Conservation (phyloP, 2,797 vertebrate genomes). For the Enteromius mattozi region DNA sequence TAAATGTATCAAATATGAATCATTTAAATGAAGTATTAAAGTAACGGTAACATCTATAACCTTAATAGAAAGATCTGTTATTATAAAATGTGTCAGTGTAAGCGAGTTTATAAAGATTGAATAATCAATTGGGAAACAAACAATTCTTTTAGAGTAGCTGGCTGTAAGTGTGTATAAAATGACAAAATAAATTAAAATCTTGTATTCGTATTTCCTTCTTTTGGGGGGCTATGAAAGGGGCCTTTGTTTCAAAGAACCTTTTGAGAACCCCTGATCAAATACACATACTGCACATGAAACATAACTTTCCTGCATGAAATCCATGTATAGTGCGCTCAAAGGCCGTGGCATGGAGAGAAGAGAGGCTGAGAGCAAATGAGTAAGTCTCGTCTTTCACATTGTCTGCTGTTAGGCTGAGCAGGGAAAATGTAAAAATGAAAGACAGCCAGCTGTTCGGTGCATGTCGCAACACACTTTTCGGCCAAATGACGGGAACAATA, state of each 20-base stretch:
- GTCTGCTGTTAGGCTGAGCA: constrained; percentile 1
- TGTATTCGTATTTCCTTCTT: too few relatives aligned
- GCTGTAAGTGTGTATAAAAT: not conserved
- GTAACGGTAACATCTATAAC: not conserved
- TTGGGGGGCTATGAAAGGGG: not conserved
- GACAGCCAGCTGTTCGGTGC: not conserved
- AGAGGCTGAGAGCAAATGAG: not conserved
- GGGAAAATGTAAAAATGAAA: constrained; percentile 18
- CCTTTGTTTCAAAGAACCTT: not conserved
- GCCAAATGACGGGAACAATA: not conserved
- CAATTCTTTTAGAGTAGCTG: not conserved
- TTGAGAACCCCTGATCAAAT: not conserved
- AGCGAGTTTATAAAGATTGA: not conserved
- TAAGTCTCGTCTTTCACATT: not conserved
- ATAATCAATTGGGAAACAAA: not conserved
- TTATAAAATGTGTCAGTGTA: not conserved
- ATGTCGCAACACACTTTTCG: not conserved
- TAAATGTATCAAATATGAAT: not conserved
- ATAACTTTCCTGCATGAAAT: not conserved
- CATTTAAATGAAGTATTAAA: not conserved
- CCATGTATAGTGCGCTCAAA: not conserved
- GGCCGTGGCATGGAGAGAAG: not conserved
- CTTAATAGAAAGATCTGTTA: not conserved
- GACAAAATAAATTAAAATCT: not conserved
- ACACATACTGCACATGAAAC: not conserved